Percentiles rank a stretch among this genome's conserved stretches.
phyloP scores from a whole-genome alignment of 2,888 invertebrate species.

The Hydriomena furcata region DNA sequence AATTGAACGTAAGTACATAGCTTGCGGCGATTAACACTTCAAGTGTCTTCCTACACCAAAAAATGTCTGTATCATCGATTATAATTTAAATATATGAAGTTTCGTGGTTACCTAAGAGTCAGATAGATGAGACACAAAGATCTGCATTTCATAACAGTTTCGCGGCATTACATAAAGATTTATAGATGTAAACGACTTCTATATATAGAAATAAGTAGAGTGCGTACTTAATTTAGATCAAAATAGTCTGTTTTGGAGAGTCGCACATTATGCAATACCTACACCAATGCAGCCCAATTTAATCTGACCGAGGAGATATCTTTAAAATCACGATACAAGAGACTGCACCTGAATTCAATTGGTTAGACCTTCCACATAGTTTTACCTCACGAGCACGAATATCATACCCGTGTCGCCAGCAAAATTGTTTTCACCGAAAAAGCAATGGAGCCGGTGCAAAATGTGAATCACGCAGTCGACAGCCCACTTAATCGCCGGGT shows the following conservation, averaged over 20 bases:
- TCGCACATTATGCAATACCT: too few relatives aligned
- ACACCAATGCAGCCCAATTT: too few relatives aligned
- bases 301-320: too few relatives aligned
- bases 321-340: background rate
- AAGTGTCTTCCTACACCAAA: conserved; percentile 32
- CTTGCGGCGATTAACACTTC: conserved; percentile 30
- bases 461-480: conserved; percentile 62
- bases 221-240: too few relatives aligned
- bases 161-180: too few relatives aligned
- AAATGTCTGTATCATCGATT: conserved; percentile 41
- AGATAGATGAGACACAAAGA: conserved; percentile 5
- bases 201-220: too few relatives aligned
- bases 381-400: conserved; percentile 6
- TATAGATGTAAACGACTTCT: too few relatives aligned
- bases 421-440: conserved; percentile 35
- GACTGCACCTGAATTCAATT: conserved; percentile 18
- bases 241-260: too few relatives aligned
- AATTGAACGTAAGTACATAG: conserved; percentile 23
- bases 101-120: conserved; percentile 39
- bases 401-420: conserved; percentile 16
- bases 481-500: conserved; percentile 58
- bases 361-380: conserved; percentile 19
- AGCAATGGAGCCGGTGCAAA: conserved; percentile 49
- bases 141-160: conserved; percentile 11
- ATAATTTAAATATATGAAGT: conserved; percentile 39